These are phyloP conservation scores for Platorchestia sp. DNA, from an alignment of 1,140 invertebrate genomes.

Conservation along the genomic window DNA sequence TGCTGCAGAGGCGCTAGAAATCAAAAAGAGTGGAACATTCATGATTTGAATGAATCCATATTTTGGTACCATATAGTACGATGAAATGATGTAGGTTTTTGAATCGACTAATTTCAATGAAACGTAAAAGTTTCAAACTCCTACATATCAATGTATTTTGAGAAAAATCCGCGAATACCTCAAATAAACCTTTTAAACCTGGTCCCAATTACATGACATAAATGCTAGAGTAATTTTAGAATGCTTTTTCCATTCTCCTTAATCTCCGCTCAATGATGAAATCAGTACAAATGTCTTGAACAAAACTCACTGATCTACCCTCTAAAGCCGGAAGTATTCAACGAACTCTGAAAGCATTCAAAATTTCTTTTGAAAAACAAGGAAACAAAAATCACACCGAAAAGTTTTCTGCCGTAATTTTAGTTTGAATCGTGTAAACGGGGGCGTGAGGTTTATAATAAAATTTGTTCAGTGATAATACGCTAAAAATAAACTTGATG, in stretches of 20 bases:
- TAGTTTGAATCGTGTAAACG: background rate
- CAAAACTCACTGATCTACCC: background rate
- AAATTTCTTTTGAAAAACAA: background rate
- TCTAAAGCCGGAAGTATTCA: background rate
- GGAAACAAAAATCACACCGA: background rate
- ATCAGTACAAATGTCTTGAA: background rate
- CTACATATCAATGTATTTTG: no score
- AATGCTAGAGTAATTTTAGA: background rate
- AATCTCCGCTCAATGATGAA: background rate
- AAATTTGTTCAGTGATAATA: background rate
- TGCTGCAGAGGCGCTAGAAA: background rate
- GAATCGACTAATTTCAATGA: no score
- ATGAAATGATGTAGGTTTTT: no score
- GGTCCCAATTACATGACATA: background rate
- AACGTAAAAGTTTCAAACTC: no score
- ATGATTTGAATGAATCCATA: no score
- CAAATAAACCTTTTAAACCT: no score
- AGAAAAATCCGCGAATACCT: no score
- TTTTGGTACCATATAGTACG: no score
- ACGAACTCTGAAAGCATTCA: background rate
- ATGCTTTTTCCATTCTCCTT: background rate
- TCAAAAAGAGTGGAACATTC: background rate
- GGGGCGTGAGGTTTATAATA: no score
- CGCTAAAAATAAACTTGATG: background rate
- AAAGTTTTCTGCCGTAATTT: background rate